Base-by-base conservation (phyloP, 2,888 invertebrate species). In the Notodonta ziczac region DNA sequence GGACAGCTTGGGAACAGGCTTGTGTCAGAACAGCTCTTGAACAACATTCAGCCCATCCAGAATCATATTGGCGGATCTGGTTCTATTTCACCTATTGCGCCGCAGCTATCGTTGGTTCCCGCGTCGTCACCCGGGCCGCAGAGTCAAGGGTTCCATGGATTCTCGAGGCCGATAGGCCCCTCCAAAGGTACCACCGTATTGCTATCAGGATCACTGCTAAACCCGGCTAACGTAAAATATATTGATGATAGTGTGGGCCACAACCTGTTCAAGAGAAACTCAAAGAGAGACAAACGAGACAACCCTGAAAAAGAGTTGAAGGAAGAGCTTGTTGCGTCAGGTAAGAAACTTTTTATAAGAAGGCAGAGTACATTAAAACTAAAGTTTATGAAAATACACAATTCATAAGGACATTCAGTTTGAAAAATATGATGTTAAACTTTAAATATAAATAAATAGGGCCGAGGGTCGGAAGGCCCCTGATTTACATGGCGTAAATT, bases 181-280 rank as follows among this genome's bases (percentile, higher is more conserved):
- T 80, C 86, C 55, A 85, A 93, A 64, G 84, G 86, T 12, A 86
- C 89, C 2, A 84, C 89, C 2, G 86, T 93, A 0, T 66, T 88
- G 9, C 74, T 93, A 32, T 90, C 93, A 7, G 88, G 93, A 2
- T 91, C 91, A 0, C 83, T 94, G 42, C 77, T 94, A 4, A 95
- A 95, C 74, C 94, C 95, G 35, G 94, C 95, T 4, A 95, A 95
- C 75, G 94, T 96, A 0, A 95, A 96, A 81, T 95, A 94, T 67
- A 93, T 96, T 46, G 96, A 96, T 71, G 94, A 94, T 48, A 78
- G 86, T 9, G 78, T 86, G 0, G 60, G 65, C 10, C 95, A 95
- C 74, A 91, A 89, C 63, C 72, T 95, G 39, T 95, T 89, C 73
- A 95, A 94, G 75, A 88, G 95, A 67, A 82, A 91, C 67, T 87